Conservation (phyloP, 2,888 invertebrate species). For the Coenonympha arcania region DNA sequence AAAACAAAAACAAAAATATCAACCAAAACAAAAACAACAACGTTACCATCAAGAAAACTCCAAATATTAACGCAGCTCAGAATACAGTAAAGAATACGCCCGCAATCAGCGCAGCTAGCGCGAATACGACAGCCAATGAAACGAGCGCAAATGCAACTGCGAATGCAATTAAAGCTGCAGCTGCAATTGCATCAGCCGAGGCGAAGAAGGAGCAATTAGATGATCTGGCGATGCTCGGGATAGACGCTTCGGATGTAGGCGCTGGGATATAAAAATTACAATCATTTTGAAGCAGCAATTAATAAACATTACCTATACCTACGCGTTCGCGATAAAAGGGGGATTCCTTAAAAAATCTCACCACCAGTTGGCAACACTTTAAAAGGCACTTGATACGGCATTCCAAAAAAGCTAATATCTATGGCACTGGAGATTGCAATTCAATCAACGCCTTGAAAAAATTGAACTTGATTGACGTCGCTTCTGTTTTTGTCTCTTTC, state of each 20-base stretch:
- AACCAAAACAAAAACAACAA: slow-evolving; percentile 9
- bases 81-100: background rate
- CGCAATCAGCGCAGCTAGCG: slow-evolving; percentile 3
- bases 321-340: too few species aligned
- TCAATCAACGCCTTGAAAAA: too few species aligned
- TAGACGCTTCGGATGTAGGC: slow-evolving; percentile 85
- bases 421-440: too few species aligned
- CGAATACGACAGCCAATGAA: slow-evolving; percentile 9
- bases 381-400: too few species aligned
- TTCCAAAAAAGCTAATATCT: too few species aligned
- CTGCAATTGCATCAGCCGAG: too few species aligned
- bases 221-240: slow-evolving; percentile 88
- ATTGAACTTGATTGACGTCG: too few species aligned
- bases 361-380: too few species aligned
- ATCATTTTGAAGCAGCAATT: too few species aligned
- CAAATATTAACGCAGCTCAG: background rate
- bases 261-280: slow-evolving; percentile 52
- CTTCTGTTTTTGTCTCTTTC: too few species aligned
- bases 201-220: slow-evolving; percentile 75
- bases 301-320: too few species aligned
- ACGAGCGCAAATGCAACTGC: slow-evolving; percentile 21
- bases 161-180: background rate
- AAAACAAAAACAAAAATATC: slow-evolving; percentile 20
- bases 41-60: background rate
- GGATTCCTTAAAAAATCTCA: too few species aligned